These are phyloP conservation scores for Oedothorax gibbosus DNA, from an alignment of 1,140 invertebrate genomes.

Conservation along the genomic window DNA sequence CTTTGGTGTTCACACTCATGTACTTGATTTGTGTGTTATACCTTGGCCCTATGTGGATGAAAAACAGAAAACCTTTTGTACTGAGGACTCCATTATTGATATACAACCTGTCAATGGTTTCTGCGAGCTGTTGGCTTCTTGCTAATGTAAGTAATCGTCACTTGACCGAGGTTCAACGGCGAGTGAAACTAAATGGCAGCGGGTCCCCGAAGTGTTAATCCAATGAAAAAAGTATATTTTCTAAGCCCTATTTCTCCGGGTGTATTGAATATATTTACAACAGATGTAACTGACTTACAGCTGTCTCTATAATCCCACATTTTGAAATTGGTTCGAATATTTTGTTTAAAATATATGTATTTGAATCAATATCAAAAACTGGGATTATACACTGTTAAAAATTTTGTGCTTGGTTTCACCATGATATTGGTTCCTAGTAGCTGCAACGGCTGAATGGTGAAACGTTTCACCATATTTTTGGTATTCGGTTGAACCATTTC, in stretches of 20 bases:
- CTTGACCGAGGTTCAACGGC: not conserved
- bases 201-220: not conserved
- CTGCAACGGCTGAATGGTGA: too few relatives aligned
- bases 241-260: not conserved
- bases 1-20: slow-evolving; percentile 70
- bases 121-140: not conserved
- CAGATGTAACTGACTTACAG: not conserved
- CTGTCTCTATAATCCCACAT: too few relatives aligned
- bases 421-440: too few relatives aligned
- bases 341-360: too few relatives aligned
- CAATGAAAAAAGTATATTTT: not conserved
- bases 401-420: too few relatives aligned
- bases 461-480: too few relatives aligned
- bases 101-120: slow-evolving; percentile 66
- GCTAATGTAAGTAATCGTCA: not conserved
- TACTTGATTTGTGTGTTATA: slow-evolving; percentile 87
- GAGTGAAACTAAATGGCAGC: not conserved
- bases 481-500: too few relatives aligned
- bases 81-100: slow-evolving; percentile 67
- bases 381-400: too few relatives aligned
- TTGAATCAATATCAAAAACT: too few relatives aligned
- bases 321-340: too few relatives aligned
- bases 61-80: slow-evolving; percentile 67
- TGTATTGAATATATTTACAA: not conserved
- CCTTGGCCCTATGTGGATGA: slow-evolving; percentile 69